Conservation (phyloP, 2,888 invertebrate species). For the Allolobophora icterica region DNA sequence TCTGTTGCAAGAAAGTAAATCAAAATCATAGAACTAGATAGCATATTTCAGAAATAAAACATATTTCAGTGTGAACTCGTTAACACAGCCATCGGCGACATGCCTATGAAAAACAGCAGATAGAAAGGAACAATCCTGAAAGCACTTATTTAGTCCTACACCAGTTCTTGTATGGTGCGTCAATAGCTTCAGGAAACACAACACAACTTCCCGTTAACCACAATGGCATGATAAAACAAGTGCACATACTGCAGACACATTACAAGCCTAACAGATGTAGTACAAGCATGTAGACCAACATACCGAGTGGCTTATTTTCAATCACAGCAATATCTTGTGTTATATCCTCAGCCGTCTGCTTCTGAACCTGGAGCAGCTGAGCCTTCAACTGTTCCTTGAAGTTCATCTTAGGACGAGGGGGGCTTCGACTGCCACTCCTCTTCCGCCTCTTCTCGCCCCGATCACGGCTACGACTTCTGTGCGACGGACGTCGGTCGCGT, state of each 20-base stretch:
- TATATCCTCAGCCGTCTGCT: constrained; percentile 45
- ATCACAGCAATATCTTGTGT: constrained; percentile 35
- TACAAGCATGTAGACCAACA: background rate
- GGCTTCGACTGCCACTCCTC: constrained; percentile 26
- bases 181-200: no score
- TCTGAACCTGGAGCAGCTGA: constrained; percentile 53
- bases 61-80: no score
- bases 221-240: no score
- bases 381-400: constrained; percentile 62
- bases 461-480: background rate
- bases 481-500: background rate
- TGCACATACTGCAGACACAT: background rate
- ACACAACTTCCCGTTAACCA: no score
- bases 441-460: background rate
- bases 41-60: no score
- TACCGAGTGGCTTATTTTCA: constrained; percentile 31
- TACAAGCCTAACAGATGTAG: background rate
- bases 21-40: no score
- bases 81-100: no score
- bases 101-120: no score
- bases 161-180: no score
- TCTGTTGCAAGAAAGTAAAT: no score
- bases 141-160: no score
- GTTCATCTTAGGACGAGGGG: constrained; percentile 22
- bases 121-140: no score